Base-by-base conservation (phyloP, 2,797 vertebrate species). In the Atherinosoma microstoma region DNA sequence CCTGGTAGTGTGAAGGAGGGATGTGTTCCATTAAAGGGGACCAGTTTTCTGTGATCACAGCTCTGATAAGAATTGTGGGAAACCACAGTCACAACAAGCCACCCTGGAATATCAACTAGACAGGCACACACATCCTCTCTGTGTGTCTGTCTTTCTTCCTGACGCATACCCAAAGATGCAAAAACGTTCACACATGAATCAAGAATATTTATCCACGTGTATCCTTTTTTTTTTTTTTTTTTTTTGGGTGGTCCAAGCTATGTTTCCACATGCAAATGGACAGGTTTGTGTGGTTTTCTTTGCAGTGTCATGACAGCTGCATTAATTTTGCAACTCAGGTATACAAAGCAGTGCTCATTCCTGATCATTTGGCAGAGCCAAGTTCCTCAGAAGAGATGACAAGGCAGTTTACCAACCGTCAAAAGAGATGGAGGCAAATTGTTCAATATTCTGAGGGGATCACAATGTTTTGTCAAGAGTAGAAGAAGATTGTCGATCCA, bases 11-110 rank as follows among this genome's bases (percentile, higher is more conserved):
- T 20, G 58, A 81, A 70, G 67, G 66, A 84, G 70, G 86, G 87
- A 91, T 91, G 87, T 90, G 81, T 89, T 92, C 84, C 84, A 91
- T 92, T 90, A 89, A 82, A 84, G 78, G 78, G 87, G 82, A 92
- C 85, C 72, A 80, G 84, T 68, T 84, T 89, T 84, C 82, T 91
- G 82, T 90, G 90, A 93, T 92, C 89, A 90, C 87, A 89, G 84
- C 75, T 87, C 83, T 84, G 91, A 94, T 92, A 93, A 90, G 87
- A 91, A 89, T 86, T 87, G 87, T 80, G 85, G 88, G 71, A 93
- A 92, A 92, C 89, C 88, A 75, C 89, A 89, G 80, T 90, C 76
- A 84, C 87, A 87, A 81, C 85, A 86, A 86, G 77, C 84, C 82
- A 78, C 78, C 35, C 68, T 82, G 82, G 87, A 86, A 89, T 91